Conservation (phyloP, 2,888 invertebrate genomes). For the Alsophila aescularia region DNA sequence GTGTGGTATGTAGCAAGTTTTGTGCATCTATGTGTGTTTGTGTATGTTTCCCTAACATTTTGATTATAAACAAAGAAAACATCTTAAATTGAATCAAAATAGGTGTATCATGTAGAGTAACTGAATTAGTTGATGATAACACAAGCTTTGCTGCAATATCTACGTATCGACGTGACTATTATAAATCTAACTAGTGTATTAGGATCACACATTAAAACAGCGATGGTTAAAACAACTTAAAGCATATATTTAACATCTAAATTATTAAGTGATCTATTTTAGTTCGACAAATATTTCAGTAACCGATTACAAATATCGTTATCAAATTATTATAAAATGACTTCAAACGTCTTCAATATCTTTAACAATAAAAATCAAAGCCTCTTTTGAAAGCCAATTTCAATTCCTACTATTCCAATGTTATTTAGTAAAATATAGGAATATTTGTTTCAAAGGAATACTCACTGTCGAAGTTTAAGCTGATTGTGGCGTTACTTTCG, state of each 20-base stretch:
- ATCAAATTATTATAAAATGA: background rate
- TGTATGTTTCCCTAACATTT: conserved; percentile 27
- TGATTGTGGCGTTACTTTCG: conserved; percentile 98
- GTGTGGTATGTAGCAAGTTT: conserved; percentile 40
- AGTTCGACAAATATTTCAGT: background rate
- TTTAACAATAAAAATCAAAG: background rate
- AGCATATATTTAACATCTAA: conserved; percentile 35
- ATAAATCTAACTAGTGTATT: conserved; percentile 60
- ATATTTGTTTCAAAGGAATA: conserved; percentile 49
- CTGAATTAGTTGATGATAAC: conserved; percentile 77
- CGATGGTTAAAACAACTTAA: conserved; percentile 57
- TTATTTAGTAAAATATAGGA: background rate
- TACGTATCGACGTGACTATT: conserved; percentile 63
- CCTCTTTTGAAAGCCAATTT: conserved; percentile 3
- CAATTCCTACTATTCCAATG: background rate
- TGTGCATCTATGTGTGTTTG: conserved; percentile 31
- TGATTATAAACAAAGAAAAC: conserved; percentile 70
- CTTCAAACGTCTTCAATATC: background rate
- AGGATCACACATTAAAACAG: conserved; percentile 67
- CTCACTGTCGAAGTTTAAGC: conserved; percentile 99
- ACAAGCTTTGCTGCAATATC: conserved; percentile 78
- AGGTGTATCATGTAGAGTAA: conserved; percentile 76
- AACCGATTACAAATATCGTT: background rate
- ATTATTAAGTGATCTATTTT: background rate
- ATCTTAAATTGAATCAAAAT: conserved; percentile 67